Evolutionary conservation across 2,113 vertebrate genomes (phyloP).

Genomic region (Panurus biarmicus): DNA sequence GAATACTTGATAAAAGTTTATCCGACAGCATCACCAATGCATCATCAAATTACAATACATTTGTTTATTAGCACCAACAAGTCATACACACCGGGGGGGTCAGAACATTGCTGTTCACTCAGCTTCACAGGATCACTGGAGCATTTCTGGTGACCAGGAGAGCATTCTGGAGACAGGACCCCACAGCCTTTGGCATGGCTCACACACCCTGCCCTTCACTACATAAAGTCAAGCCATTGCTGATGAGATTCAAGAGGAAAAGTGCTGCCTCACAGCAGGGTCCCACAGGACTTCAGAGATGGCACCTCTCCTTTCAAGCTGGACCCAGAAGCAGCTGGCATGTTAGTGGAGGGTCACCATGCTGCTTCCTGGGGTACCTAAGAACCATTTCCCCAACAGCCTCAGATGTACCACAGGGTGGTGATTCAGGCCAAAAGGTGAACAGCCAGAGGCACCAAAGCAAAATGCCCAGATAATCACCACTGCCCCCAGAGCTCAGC

Average conservation of each 20-base stretch:
- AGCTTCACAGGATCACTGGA: background rate
- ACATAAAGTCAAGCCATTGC: background rate
- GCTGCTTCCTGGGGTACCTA: background rate
- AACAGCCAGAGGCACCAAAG: background rate
- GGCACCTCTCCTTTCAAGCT: background rate
- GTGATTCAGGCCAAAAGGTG: background rate
- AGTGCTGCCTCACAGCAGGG: background rate
- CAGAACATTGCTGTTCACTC: background rate
- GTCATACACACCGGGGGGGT: background rate
- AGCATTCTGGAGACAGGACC: background rate
- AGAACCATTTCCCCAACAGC: background rate
- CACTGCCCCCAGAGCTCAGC: background rate
- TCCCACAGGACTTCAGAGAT: background rate
- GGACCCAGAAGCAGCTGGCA: background rate
- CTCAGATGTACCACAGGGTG: no score
- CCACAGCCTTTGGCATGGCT: background rate
- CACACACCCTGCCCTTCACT: background rate
- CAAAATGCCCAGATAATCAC: background rate
- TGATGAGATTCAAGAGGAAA: background rate
- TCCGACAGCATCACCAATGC: background rate
- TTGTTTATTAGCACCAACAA: background rate
- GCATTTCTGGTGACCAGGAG: background rate
- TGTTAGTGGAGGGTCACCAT: fast-evolving
- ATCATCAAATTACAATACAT: background rate
- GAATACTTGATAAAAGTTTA: background rate